phyloP scores from a whole-genome alignment of 2,888 invertebrate species.

The Mesorhabditis sp. region DNA sequence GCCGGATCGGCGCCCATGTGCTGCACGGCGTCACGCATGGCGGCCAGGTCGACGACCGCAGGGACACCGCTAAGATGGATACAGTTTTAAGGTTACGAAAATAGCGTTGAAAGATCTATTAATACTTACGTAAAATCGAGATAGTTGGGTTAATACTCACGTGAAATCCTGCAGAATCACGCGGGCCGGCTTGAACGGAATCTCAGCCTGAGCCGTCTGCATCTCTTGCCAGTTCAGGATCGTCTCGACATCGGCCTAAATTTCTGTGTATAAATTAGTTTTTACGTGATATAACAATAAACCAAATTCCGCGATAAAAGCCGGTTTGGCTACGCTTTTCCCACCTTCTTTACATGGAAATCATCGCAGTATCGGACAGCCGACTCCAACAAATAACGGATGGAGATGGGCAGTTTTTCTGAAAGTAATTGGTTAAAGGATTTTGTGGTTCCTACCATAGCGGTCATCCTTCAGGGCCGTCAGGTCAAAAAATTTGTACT shows the following conservation, averaged over 20 bases:
- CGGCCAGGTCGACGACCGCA: slow-evolving; percentile 96
- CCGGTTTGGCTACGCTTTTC: neutral
- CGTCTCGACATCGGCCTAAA: slow-evolving; percentile 74
- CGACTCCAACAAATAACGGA: slow-evolving; percentile 87
- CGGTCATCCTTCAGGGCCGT: slow-evolving; percentile 70
- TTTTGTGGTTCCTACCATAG: slow-evolving; percentile 69
- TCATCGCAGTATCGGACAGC: slow-evolving; percentile 93
- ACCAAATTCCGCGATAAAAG: neutral
- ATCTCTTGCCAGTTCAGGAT: slow-evolving; percentile 82
- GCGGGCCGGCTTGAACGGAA: slow-evolving; percentile 90
- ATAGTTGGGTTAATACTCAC: slow-evolving; percentile 63
- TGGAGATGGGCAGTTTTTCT: slow-evolving; percentile 77
- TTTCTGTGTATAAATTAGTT: slow-evolving; percentile 7
- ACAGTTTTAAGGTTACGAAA: neutral
- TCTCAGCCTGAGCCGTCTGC: slow-evolving; percentile 73
- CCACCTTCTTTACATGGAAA: slow-evolving; percentile 77
- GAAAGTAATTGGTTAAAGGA: slow-evolving; percentile 32
- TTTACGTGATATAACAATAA: neutral
- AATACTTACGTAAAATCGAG: neutral
- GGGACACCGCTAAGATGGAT: slow-evolving; percentile 79
- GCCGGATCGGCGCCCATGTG: slow-evolving; percentile 80
- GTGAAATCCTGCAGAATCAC: slow-evolving; percentile 80
- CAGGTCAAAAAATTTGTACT: slow-evolving; percentile 78
- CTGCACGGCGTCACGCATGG: slow-evolving; percentile 92
- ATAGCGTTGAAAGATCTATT: neutral